These are phyloP conservation scores for Apotomis turbidana DNA, from an alignment of 2,888 invertebrate species.

Conservation along the genomic window DNA sequence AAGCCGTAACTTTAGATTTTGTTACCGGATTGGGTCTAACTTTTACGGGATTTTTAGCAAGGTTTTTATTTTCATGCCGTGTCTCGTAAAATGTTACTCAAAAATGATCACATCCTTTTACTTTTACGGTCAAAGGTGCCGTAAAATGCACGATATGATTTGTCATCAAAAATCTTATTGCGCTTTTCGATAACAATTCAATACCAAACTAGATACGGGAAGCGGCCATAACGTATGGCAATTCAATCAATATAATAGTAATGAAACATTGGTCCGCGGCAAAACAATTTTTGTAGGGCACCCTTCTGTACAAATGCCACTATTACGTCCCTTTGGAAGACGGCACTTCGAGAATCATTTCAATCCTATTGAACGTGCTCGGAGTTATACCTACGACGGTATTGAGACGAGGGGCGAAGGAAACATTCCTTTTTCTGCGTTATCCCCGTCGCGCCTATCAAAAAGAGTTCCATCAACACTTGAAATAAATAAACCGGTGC, in stretches of 20 bases:
- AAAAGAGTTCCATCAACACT: constrained; percentile 43
- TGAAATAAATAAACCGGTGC: constrained; percentile 39
- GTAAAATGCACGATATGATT: constrained; percentile 6
- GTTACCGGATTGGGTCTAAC: constrained; percentile 20
- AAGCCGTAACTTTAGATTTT: constrained; percentile 27
- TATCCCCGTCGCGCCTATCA: constrained; percentile 41
- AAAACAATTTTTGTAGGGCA: constrained; percentile 70
- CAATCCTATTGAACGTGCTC: constrained; percentile 73
- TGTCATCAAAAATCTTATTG: constrained; percentile 14
- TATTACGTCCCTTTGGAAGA: constrained; percentile 70
- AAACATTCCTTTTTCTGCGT: constrained; percentile 57
- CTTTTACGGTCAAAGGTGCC: not conserved
- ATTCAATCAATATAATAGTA: constrained; percentile 69
- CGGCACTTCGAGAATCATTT: constrained; percentile 65
- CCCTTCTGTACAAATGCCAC: constrained; percentile 72
- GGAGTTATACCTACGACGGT: constrained; percentile 53
- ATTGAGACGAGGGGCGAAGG: constrained; percentile 60
- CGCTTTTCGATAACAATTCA: constrained; percentile 9
- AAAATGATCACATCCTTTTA: constrained; percentile 8
- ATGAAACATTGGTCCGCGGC: constrained; percentile 66
- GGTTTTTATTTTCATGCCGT: constrained; percentile 6
- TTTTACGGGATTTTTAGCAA: constrained; percentile 20
- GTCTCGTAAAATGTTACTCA: not conserved
- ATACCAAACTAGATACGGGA: constrained; percentile 25
- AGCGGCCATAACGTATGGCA: constrained; percentile 45